Evolutionary conservation across 2,888 invertebrate species (phyloP), one percentile per base, ranked within the genome.

Genomic region (Allophyes oxyacanthae): DNA sequence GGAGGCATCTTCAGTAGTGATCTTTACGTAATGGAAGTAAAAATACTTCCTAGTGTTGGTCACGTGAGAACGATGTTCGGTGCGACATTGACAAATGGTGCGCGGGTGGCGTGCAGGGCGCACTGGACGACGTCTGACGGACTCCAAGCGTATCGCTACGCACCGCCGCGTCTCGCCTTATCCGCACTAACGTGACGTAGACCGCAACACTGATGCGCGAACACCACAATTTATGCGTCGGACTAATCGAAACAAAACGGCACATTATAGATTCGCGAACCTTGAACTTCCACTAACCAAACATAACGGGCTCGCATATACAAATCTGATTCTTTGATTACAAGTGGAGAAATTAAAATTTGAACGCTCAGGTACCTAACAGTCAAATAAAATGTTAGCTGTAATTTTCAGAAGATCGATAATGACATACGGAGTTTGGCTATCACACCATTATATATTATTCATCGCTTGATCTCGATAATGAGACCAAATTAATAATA

Each of bases 11-110:
- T 83, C 82, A 77, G 82, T 85, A 85, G 83, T 87, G 87, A 90
- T 88, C 83, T 87, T 84, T 86, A 83, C 83, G 83, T 86, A 87
- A 87, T 82, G 83, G 79, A 77, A 87, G 86, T 90, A 89, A 87
- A 86, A 89, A 86, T 84, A 81, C 82, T 90, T 88, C 85, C 86
- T 86, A 75, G 83, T 83, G 77, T 79, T 79, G 79, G 77, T 85
- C 84, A 88, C 82, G 87, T 88, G 89, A 83, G 88, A 89, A 87
- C 82, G 83, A 79, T 81, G 82, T 75, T 72, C 75, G 73, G 79
- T 72, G 79, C 82, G 89, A 88, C 88, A 84, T 82, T 90, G 89
- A 91, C 84, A 82, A 82, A 90, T 90, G 83, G 79, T 75, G 75
- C 63, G 81, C 75, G 70, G 77, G 64, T 78, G 78, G 78, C 73